phyloP scores from a whole-genome alignment of 2,888 invertebrate species.

The Eustalomyia histrio region DNA sequence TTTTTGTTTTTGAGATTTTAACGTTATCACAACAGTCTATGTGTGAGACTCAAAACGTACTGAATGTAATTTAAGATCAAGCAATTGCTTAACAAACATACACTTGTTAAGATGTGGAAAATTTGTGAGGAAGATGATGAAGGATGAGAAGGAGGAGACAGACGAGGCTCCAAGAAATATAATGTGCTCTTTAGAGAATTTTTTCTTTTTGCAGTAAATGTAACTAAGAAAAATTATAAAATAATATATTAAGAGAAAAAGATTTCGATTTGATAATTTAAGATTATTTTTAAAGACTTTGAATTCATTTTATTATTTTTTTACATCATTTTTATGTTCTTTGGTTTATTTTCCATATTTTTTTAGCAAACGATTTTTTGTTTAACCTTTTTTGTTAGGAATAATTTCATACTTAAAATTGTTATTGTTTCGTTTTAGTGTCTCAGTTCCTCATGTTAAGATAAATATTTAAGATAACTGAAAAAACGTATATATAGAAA shows the following conservation, averaged over 20 bases:
- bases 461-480: not conserved
- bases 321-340: not conserved
- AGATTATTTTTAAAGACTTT: conserved; percentile 4
- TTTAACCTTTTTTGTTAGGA: not conserved
- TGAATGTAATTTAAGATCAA: conserved; percentile 30
- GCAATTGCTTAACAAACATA: conserved; percentile 11
- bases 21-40: conserved; percentile 37
- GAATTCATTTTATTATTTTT: not conserved
- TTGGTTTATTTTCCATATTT: not conserved
- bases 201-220: not conserved
- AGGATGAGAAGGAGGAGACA: not conserved
- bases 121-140: not conserved
- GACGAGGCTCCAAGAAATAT: not conserved
- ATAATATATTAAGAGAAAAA: not conserved
- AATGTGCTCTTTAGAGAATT: not conserved
- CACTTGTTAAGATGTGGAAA: conserved; percentile 16
- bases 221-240: not conserved
- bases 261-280: not conserved
- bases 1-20: conserved; percentile 5
- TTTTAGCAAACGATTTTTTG: not conserved
- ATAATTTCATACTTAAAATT: not conserved
- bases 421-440: not conserved
- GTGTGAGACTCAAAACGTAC: conserved; percentile 40
- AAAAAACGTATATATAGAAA: not conserved
- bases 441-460: not conserved